Conservation (phyloP, 1,140 invertebrate species). For the Bombus huntii region DNA sequence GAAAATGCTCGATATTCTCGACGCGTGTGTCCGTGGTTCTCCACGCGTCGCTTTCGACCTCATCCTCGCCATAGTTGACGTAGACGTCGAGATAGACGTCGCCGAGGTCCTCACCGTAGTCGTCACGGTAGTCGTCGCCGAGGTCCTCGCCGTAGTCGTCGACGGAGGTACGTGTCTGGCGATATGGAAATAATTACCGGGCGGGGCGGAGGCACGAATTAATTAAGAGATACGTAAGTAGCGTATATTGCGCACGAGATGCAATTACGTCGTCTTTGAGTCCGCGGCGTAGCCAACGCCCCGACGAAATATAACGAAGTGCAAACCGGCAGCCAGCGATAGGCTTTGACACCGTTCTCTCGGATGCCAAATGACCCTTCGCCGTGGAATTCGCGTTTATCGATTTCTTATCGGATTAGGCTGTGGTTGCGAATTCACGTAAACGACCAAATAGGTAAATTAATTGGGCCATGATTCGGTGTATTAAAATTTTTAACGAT, state of each 20-base stretch:
- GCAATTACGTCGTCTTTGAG: conserved; percentile 72
- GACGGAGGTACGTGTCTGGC: conserved; percentile 54
- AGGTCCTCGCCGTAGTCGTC: not conserved
- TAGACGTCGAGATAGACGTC: not conserved
- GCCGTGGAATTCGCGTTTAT: not conserved
- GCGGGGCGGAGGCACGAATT: conserved; percentile 64
- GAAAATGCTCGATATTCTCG: conserved; percentile 29
- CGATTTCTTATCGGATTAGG: not conserved
- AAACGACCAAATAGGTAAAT: too few relatives aligned
- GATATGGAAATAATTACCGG: conserved; percentile 72
- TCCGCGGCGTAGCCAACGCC: conserved; percentile 45
- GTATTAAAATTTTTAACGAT: too few relatives aligned
- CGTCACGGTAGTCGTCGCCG: not conserved
- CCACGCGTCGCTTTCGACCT: not conserved
- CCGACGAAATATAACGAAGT: conserved; percentile 33
- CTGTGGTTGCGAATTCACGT: not conserved
- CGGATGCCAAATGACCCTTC: not conserved
- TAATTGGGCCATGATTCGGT: too few relatives aligned
- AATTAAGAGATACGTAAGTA: conserved; percentile 74
- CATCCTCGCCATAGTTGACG: not conserved
- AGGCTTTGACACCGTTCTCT: conserved; percentile 14
- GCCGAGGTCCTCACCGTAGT: not conserved
- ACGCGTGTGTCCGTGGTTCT: conserved; percentile 13
- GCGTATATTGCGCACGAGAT: conserved; percentile 65
- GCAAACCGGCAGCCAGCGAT: not conserved